Evolutionary conservation across 1,140 invertebrate species (phyloP).

Genomic region (Cephus cinctus): DNA sequence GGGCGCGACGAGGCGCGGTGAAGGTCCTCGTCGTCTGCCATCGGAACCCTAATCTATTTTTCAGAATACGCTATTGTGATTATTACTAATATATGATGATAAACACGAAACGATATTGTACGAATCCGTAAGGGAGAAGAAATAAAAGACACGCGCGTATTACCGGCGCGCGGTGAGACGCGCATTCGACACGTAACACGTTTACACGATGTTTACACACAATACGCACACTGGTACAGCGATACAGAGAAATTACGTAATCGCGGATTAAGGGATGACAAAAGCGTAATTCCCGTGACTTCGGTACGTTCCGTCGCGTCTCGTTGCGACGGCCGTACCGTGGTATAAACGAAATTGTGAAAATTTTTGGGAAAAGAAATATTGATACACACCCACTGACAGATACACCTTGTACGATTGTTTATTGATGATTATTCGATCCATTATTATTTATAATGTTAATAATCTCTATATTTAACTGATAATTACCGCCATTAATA

Average conservation of each 20-base stretch:
- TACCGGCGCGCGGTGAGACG: too few species aligned
- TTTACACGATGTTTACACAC: too few species aligned
- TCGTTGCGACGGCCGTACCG: too few species aligned
- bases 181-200: too few species aligned
- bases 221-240: too few species aligned
- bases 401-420: slow-evolving; percentile 16
- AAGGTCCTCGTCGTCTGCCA: slow-evolving; percentile 50
- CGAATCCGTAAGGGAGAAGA: slow-evolving; percentile 34
- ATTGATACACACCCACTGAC: slow-evolving; percentile 15
- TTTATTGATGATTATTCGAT: slow-evolving; percentile 43
- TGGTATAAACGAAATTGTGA: slow-evolving; percentile 11
- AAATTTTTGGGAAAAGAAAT: not conserved
- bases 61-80: slow-evolving; percentile 58
- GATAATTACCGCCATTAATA: slow-evolving; percentile 47
- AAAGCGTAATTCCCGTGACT: too few species aligned
- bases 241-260: too few species aligned
- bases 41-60: slow-evolving; percentile 55
- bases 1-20: too few species aligned
- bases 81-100: slow-evolving; percentile 52
- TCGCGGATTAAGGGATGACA: too few species aligned
- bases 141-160: slow-evolving; percentile 29
- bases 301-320: too few species aligned
- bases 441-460: slow-evolving; percentile 39
- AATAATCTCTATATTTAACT: slow-evolving; percentile 43
- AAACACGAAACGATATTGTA: too few species aligned